Evolutionary conservation across 2,113 vertebrate genomes (phyloP), one percentile per base, ranked within the genome.

Genomic region (Centropristis striata): DNA sequence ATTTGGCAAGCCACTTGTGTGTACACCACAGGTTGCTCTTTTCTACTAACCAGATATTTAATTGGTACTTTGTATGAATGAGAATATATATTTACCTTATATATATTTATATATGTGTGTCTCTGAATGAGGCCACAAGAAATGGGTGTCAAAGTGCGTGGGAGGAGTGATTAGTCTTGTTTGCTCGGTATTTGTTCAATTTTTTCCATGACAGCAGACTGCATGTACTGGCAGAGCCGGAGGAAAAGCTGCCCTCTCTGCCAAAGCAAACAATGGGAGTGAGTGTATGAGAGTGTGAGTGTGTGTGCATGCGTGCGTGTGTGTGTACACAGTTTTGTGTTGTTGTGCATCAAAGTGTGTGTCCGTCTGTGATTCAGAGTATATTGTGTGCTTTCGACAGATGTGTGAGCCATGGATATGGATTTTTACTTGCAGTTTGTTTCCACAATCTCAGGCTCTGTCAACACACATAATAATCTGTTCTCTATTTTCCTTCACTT

Each of bases 121-220:
- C 13, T 80, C 68, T 78, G 79, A 88, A 87, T 81, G 71, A 88
- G 76, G 75, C 78, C 41, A 55, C 53, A 61, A 82, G 70, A 85
- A 82, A 86, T 89, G 81, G 84, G 80, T 90, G 86, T 92, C 74
- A 86, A 76, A 90, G 83, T 88, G 85, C 54, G 76, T 88, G 87
- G 90, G 88, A 81, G 86, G 88, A 78, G 76, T 86, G 90, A 92
- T 93, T 92, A 87, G 91, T 93, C 67, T 64, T 90, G 90, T 88
- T 92, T 88, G 89, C 81, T 63, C 44, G 61, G 75, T 92, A 90
- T 93, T 93, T 93, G 92, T 93, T 91, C 74, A 71, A 75, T 89
- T 92, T 93, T 93, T 94, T 93, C 92, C 93, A 93, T 94, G 94
- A 95, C 90, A 93, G 92, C 93, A 91, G 91, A 91, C 86, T 92